Percentiles rank a stretch among this genome's conserved stretches.
Conservation (phyloP, 1,140 invertebrate genomes). For the Zaprionus camerounensis region DNA sequence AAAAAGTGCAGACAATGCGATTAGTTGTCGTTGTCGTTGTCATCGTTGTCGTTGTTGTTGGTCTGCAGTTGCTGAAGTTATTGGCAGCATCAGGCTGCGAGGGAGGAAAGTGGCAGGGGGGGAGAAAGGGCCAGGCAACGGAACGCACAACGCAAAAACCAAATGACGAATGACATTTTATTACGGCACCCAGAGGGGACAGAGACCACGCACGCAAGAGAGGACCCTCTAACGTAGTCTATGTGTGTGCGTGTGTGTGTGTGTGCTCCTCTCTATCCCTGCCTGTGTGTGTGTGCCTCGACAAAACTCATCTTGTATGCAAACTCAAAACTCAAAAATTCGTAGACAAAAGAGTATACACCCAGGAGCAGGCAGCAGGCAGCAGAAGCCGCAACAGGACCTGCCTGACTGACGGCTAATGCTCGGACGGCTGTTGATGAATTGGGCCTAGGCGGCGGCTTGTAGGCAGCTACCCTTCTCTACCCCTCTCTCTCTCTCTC, state of each 20-base stretch:
- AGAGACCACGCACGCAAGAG: slow-evolving; percentile 48
- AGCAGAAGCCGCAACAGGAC: slow-evolving; percentile 48
- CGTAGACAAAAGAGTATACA: slow-evolving; percentile 79
- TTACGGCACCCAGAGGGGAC: slow-evolving; percentile 75
- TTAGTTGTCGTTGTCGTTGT: slow-evolving; percentile 73
- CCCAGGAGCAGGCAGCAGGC: slow-evolving; percentile 41
- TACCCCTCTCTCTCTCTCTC: not conserved
- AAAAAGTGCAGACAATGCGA: slow-evolving; percentile 83
- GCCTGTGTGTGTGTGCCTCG: slow-evolving; percentile 13
- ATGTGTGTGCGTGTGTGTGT: not conserved
- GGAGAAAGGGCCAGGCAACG: slow-evolving; percentile 38
- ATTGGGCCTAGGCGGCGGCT: slow-evolving; percentile 65
- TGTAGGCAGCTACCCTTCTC: not conserved
- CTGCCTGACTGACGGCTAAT: slow-evolving; percentile 53
- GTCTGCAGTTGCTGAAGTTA: slow-evolving; percentile 59
- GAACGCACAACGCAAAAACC: slow-evolving; percentile 81
- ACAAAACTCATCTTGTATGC: slow-evolving; percentile 81
- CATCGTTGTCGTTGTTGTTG: no score
- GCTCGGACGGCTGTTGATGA: slow-evolving; percentile 73
- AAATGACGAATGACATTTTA: slow-evolving; percentile 83
- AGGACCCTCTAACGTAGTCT: not conserved
- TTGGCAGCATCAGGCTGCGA: slow-evolving; percentile 47
- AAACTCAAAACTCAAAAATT: slow-evolving; percentile 83
- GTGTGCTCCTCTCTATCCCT: not conserved
- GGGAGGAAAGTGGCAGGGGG: not conserved